Base-by-base conservation (phyloP, 2,113 vertebrate species). In the Lepisosteus oculatus region DNA sequence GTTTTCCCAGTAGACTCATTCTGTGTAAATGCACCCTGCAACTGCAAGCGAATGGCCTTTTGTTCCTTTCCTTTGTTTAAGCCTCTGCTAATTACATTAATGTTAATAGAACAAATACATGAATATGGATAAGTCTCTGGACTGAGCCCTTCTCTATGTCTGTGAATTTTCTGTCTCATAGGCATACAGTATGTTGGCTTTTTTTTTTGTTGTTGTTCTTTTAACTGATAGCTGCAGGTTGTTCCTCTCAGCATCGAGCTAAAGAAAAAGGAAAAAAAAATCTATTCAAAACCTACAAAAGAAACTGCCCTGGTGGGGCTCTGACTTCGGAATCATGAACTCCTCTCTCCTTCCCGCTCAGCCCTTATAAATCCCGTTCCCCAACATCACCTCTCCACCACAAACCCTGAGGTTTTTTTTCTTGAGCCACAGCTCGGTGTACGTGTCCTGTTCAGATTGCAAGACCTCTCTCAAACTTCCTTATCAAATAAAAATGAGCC, bases 401-500 rank as follows among this genome's bases (percentile, higher is more conserved):
- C 8, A 9, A 14, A 12, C 55, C 29, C 43, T 45, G 8, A 14
- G 64, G 43, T 15, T 66, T 43, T 45, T 12, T n/a, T 45, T 13
- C 43, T 43, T 5, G 5, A 6, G 51, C 15, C 9, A 9, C 29
- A 55, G 55, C 47, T 56, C 9, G 29, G 56, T 7, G n/a, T 68
- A n/a, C 41, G 43, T 11, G 11, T 29, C 55, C 55, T n/a, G n/a
- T 61, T 57, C 43, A 7, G 41, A 59, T 43, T n/a, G 14, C 43
- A 43, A 14, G 56, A 70, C 68, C 68, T 70, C 57, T 29, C 29
- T 61, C 42, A n/a, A 7, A n/a, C 56, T 70, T 42, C 57, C 56
- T 43, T 68, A 61, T n/a, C 5, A 61, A 61, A 61, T 15, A 61
- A 70, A 70, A 42, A 70, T 13, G 68, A 43, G 68, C 68, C 68